Conservation (phyloP, 2,797 vertebrate genomes). For the Rhinella marina region DNA sequence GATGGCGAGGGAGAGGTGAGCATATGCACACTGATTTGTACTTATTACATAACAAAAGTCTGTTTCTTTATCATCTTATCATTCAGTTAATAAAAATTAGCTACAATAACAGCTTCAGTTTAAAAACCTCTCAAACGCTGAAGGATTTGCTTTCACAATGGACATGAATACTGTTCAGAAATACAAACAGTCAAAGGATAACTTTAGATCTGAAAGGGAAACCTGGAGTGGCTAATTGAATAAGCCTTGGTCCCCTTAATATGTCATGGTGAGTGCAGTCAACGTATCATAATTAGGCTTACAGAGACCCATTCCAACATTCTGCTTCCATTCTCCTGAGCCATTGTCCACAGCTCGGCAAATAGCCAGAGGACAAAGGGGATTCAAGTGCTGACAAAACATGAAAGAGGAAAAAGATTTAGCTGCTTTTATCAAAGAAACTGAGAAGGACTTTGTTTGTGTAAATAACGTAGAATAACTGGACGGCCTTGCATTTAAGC, state of each 20-base stretch:
- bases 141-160: constrained; percentile 96
- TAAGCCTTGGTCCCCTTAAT: constrained; percentile 96
- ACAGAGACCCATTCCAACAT: constrained; percentile 99
- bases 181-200: constrained; percentile 99
- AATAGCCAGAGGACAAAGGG: constrained; percentile 99
- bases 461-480: constrained; percentile 98
- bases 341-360: constrained; percentile 97
- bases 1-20: constrained; percentile 64
- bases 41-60: constrained; percentile 85
- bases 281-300: constrained; percentile 99
- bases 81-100: constrained; percentile 99
- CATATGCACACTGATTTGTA: constrained; percentile 80
- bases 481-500: constrained; percentile 83
- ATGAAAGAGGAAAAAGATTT: constrained; percentile 99
- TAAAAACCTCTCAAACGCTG: constrained; percentile 86
- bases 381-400: constrained; percentile 99
- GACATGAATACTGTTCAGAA: constrained; percentile 95
- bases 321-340: constrained; percentile 99
- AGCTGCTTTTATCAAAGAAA: constrained; percentile 98
- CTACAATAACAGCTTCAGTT: constrained; percentile 90
- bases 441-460: constrained; percentile 99
- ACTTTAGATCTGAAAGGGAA: constrained; percentile 98
- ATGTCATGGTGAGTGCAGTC: constrained; percentile 98
- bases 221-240: constrained; percentile 98
- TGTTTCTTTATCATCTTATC: constrained; percentile 87